These are phyloP conservation scores for Leucophenga maculata DNA, from an alignment of 2,888 invertebrate species.

Conservation along the genomic window DNA sequence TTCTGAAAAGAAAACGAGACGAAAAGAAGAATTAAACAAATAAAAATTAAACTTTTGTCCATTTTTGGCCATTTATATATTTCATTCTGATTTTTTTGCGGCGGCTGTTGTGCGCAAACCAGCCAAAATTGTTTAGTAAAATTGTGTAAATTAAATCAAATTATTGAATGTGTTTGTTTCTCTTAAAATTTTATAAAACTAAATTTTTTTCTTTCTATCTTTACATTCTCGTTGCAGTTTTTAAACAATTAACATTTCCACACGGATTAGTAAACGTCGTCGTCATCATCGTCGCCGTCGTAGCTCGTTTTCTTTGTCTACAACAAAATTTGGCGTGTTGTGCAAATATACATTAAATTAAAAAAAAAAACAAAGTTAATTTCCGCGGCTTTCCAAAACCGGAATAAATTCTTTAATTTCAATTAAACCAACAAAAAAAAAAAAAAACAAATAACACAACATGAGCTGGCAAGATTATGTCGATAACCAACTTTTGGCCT, in stretches of 20 bases:
- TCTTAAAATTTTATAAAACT: not conserved
- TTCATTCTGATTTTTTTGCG: too few relatives aligned
- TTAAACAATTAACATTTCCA: conserved; percentile 39
- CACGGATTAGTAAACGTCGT: conserved; percentile 32
- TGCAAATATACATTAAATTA: conserved; percentile 20
- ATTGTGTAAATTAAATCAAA: conserved; percentile 23
- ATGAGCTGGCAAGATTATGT: conserved; percentile 99
- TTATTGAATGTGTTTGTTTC: not conserved
- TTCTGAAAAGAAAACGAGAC: too few relatives aligned
- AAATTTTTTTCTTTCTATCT: conserved; percentile 38
- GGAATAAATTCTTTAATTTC: conserved; percentile 36
- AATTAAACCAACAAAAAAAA: conserved; percentile 43
- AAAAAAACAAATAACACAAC: conserved; percentile 70
- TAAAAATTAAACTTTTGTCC: too few relatives aligned
- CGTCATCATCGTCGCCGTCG: conserved; percentile 45
- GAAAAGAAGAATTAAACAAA: too few relatives aligned
- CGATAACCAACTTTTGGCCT: conserved; percentile 96
- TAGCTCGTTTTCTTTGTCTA: conserved; percentile 49
- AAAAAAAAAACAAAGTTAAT: conserved; percentile 42
- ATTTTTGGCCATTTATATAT: too few relatives aligned
- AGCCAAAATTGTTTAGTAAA: conserved; percentile 1
- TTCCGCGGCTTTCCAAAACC: conserved; percentile 44
- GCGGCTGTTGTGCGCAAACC: too few relatives aligned
- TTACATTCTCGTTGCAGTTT: conserved; percentile 57
- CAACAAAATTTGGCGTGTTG: conserved; percentile 49